Base-by-base conservation (phyloP, 2,888 invertebrate genomes). In the Erannis defoliaria region DNA sequence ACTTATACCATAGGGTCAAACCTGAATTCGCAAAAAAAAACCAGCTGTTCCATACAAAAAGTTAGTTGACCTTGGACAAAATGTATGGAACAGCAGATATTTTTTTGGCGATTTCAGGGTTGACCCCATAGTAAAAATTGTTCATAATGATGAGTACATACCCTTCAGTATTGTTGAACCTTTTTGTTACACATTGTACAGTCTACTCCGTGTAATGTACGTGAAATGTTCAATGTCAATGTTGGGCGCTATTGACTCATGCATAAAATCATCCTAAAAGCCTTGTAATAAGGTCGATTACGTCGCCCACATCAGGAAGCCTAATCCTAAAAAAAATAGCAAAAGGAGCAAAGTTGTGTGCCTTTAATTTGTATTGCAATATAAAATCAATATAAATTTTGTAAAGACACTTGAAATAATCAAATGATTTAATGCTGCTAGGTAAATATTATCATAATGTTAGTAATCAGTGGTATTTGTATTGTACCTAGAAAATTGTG, bases 311-410 rank as follows among this genome's bases (percentile, higher is more conserved):
- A 6, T 42, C 42, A 8, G 23, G 23, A 23, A 6, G 12, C 40
- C 10, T 23, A 35, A 14, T 42, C 5, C 2, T 42, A 16, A 48
- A 23, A 55, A 55, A 61, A 42, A 57, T 46, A 43, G 48, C 10
- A 21, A 54, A 56, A 54, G 54, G 43, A 37, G 59, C 31, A 60
- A 59, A 65, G 57, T 69, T 64, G 63, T 60, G 82, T 78, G 79
- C 77, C 78, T 77, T 76, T 73, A 42, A 71, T 78, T 76, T 76
- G 69, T 74, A 75, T 68, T 64, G 72, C 70, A 46, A 53, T 35
- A 50, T 43, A 16, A 6, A 40, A 48, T 40, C 53, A 14, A 35
- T 23, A 10, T 48, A 43, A 45, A 21, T 21, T 43, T 58, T 58
- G 21, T 58, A 51, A 49, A 50, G 43, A 43, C 38, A 43, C 31